These are phyloP conservation scores for Bombyx mandarina DNA, from an alignment of 1,140 invertebrate species.

Conservation along the genomic window DNA sequence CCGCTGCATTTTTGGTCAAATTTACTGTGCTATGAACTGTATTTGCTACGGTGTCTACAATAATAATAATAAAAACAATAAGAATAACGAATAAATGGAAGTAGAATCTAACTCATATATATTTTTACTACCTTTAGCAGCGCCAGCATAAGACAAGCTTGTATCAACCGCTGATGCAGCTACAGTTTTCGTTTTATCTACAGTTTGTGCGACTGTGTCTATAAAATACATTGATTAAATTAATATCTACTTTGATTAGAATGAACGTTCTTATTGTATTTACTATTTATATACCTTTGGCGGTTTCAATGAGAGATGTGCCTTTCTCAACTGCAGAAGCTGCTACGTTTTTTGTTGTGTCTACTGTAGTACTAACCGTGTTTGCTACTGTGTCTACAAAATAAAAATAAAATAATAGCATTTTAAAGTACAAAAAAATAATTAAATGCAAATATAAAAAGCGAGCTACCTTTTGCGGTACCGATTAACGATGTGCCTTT, in stretches of 20 bases:
- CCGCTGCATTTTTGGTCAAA: slow-evolving; percentile 41
- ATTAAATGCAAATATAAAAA: neutral
- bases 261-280: neutral
- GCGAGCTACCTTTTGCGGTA: slow-evolving; percentile 36
- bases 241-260: neutral
- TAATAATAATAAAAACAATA: slow-evolving; percentile 1
- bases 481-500: slow-evolving; percentile 31
- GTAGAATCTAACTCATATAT: slow-evolving; percentile 1
- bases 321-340: slow-evolving; percentile 29
- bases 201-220: slow-evolving; percentile 20
- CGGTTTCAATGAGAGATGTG: slow-evolving; percentile 20
- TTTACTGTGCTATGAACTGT: slow-evolving; percentile 34
- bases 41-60: slow-evolving; percentile 13
- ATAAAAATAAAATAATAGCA: slow-evolving; percentile 1
- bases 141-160: slow-evolving; percentile 24
- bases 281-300: slow-evolving; percentile 26
- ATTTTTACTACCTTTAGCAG: slow-evolving; percentile 17
- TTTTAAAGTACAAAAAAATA: neutral
- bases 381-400: slow-evolving; percentile 27
- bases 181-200: slow-evolving; percentile 44
- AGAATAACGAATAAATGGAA: slow-evolving; percentile 4
- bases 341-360: slow-evolving; percentile 31
- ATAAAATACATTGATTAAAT: slow-evolving; percentile 21
- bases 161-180: slow-evolving; percentile 37
- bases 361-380: slow-evolving; percentile 26